Evolutionary conservation across 2,888 invertebrate genomes (phyloP).

Genomic region (Leptinotarsa rubiginosa): DNA sequence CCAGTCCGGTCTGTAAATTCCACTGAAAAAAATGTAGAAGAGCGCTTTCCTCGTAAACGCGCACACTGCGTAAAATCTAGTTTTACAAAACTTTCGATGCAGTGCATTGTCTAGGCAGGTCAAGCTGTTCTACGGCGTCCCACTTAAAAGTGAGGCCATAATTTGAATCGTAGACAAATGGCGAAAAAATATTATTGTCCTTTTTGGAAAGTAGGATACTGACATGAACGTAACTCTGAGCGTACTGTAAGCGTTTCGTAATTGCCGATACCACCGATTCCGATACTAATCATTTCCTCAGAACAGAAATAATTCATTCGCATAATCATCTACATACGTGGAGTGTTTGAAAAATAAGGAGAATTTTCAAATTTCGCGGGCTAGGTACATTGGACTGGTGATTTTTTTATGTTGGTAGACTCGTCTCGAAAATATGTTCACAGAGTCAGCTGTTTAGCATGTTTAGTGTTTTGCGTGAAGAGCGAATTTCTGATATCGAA

Average conservation of each 20-base stretch:
- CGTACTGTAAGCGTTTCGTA: conserved; percentile 17
- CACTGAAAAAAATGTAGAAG: too few relatives aligned
- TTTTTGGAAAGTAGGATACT: conserved; percentile 27
- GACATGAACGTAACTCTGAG: conserved; percentile 23
- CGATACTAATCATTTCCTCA: conserved; percentile 13
- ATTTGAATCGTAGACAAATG: conserved; percentile 20
- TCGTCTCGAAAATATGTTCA: too few relatives aligned
- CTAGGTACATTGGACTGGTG: too few relatives aligned
- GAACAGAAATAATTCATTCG: background rate
- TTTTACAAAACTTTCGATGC: conserved; percentile 9
- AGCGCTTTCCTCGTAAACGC: too few relatives aligned
- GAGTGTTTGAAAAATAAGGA: too few relatives aligned
- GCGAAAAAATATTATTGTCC: conserved; percentile 25
- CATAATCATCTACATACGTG: background rate
- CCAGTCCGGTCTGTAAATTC: too few relatives aligned
- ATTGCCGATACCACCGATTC: conserved; percentile 16
- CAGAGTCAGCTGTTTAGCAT: too few relatives aligned
- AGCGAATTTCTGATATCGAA: too few relatives aligned
- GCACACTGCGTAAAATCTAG: background rate
- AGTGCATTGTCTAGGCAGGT: conserved; percentile 10
- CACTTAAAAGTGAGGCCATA: conserved; percentile 20
- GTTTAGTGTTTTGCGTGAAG: too few relatives aligned
- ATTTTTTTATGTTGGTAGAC: too few relatives aligned
- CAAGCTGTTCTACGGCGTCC: conserved; percentile 13
- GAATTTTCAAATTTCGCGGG: too few relatives aligned